Evolutionary conservation across 1,140 invertebrate genomes (phyloP).

Genomic region (Sminthurinus signatus): DNA sequence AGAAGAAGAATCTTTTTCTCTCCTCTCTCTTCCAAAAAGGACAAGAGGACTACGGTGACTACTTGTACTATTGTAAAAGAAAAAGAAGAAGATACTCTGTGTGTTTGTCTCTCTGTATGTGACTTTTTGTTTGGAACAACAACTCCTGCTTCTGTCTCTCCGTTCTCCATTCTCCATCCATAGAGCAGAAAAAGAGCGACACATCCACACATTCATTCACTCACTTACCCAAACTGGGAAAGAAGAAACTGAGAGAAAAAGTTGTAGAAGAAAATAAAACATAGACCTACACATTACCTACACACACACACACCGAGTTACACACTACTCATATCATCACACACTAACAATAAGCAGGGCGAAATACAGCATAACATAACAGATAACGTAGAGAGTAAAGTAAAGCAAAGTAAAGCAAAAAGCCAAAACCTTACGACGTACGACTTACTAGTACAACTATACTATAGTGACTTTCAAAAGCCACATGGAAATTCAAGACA

Average conservation of each 20-base stretch:
- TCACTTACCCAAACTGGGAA: background rate
- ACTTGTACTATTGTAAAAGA: too few species aligned
- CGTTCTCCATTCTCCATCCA: background rate
- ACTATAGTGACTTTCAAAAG: background rate
- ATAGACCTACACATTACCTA: background rate
- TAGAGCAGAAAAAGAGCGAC: too few species aligned
- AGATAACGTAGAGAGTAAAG: too few species aligned
- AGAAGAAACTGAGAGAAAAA: slow-evolving; percentile 13
- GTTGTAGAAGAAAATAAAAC: slow-evolving; percentile 9
- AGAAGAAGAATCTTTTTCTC: background rate
- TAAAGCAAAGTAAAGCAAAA: too few species aligned
- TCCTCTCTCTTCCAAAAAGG: background rate
- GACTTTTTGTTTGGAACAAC: slow-evolving; percentile 21
- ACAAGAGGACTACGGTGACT: too few species aligned
- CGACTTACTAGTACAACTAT: too few species aligned
- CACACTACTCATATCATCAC: too few species aligned
- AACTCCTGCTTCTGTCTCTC: slow-evolving; percentile 18
- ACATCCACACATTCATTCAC: slow-evolving; percentile 7
- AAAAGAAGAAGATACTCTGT: too few species aligned
- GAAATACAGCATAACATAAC: too few species aligned
- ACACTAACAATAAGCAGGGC: too few species aligned
- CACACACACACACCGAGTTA: slow-evolving; percentile 6
- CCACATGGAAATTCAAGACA: background rate
- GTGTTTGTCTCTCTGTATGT: background rate
- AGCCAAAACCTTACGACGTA: too few species aligned